Conservation (phyloP, 2,113 vertebrate species). For the Siphamia tubifer region DNA sequence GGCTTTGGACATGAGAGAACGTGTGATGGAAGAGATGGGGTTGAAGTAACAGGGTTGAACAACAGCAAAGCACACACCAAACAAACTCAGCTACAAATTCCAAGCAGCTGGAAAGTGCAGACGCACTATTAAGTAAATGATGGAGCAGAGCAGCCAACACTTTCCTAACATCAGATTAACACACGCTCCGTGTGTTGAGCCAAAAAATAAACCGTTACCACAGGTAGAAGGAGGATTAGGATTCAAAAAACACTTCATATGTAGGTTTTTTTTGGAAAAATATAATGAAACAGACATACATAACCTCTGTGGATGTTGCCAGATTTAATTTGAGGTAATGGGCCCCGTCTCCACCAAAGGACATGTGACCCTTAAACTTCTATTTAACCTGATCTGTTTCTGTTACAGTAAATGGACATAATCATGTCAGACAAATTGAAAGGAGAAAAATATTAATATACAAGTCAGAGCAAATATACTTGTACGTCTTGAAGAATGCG, state of each 20-base stretch:
- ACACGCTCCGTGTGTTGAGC: neutral
- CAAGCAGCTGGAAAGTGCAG: constrained; percentile 72
- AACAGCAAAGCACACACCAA: constrained; percentile 33
- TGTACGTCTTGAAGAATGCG: no score
- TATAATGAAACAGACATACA: neutral
- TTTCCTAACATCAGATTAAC: constrained; percentile 57
- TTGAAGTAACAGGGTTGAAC: neutral
- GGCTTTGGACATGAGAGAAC: constrained; percentile 2
- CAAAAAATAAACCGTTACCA: neutral
- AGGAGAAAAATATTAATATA: no score
- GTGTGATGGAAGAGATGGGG: neutral
- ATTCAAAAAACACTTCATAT: no score
- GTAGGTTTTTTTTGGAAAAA: neutral
- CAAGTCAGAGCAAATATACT: no score
- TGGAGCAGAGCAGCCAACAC: constrained; percentile 54
- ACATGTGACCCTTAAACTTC: no score
- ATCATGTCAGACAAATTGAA: no score
- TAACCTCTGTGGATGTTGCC: neutral
- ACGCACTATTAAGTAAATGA: constrained; percentile 69
- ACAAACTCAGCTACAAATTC: constrained; percentile 63
- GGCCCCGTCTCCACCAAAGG: neutral
- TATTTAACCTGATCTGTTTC: no score
- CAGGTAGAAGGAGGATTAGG: no score
- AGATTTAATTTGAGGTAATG: neutral
- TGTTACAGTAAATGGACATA: no score